Percentiles rank a stretch among this genome's conserved stretches.
Evolutionary conservation across 2,113 vertebrate species (phyloP).

Genomic region (Trachemys scripta): DNA sequence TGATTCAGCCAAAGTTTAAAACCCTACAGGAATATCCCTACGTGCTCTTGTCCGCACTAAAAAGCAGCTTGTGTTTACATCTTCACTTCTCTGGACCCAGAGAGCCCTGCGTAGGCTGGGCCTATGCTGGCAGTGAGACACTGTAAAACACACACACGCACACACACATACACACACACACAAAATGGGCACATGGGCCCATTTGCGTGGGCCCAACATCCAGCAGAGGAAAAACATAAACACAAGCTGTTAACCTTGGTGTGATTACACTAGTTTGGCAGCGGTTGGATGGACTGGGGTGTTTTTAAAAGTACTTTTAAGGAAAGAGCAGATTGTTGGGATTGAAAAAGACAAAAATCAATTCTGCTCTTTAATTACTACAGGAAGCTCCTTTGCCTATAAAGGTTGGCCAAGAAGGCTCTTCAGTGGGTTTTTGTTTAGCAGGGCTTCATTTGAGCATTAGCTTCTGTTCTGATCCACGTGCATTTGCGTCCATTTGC

Average conservation of each 20-base stretch:
- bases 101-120: slow-evolving; percentile 56
- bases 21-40: slow-evolving; percentile 47
- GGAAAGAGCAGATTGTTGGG: slow-evolving; percentile 37
- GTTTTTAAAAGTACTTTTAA: not conserved
- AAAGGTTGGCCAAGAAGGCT: not conserved
- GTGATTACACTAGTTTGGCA: slow-evolving; percentile 29
- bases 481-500: not conserved
- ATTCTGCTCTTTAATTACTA: not conserved
- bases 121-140: not conserved
- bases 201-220: slow-evolving; percentile 49
- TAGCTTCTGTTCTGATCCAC: not conserved
- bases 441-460: not conserved
- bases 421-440: not conserved
- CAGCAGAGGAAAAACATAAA: slow-evolving; percentile 60
- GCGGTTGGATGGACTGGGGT: slow-evolving; percentile 5
- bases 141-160: slow-evolving; percentile 5
- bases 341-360: slow-evolving; percentile 29
- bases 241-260: slow-evolving; percentile 66
- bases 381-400: not conserved
- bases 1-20: slow-evolving; percentile 52
- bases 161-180: slow-evolving; percentile 18
- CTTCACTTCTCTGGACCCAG: slow-evolving; percentile 44
- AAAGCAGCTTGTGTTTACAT: slow-evolving; percentile 70
- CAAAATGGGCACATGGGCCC: not conserved
- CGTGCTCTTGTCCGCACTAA: slow-evolving; percentile 35